Conservation (phyloP, 2,113 vertebrate species). For the Chamaetylas fuelleborni region DNA sequence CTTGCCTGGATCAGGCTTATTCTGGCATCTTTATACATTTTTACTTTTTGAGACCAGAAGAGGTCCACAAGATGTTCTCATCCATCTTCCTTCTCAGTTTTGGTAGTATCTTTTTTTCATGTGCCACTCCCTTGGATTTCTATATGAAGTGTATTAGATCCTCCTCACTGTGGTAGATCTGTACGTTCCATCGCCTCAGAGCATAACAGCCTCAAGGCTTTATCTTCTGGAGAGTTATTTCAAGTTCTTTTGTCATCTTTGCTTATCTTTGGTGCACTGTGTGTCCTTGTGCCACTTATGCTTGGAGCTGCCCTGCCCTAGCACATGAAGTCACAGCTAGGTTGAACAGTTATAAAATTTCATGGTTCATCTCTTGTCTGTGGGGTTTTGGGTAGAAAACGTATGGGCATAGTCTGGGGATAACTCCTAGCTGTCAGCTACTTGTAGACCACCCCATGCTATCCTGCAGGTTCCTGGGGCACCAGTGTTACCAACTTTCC, state of each 20-base stretch:
- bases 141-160: no score
- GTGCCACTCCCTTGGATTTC: background rate
- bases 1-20: rapidly evolving
- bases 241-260: background rate
- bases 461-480: background rate
- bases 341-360: background rate
- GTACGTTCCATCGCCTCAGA: rapidly evolving
- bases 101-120: background rate
- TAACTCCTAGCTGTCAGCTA: background rate
- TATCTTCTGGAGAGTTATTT: background rate
- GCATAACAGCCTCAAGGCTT: rapidly evolving
- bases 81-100: background rate
- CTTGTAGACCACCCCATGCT: background rate
- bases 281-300: background rate
- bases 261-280: background rate
- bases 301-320: background rate
- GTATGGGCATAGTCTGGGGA: no score
- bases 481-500: background rate
- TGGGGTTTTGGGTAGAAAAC: background rate
- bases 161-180: background rate
- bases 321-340: rapidly evolving
- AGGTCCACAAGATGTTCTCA: background rate
- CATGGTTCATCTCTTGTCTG: background rate
- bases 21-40: background rate
- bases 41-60: background rate